Base-by-base conservation (phyloP, 2,797 vertebrate genomes). In the Mormyrops attenuatus region DNA sequence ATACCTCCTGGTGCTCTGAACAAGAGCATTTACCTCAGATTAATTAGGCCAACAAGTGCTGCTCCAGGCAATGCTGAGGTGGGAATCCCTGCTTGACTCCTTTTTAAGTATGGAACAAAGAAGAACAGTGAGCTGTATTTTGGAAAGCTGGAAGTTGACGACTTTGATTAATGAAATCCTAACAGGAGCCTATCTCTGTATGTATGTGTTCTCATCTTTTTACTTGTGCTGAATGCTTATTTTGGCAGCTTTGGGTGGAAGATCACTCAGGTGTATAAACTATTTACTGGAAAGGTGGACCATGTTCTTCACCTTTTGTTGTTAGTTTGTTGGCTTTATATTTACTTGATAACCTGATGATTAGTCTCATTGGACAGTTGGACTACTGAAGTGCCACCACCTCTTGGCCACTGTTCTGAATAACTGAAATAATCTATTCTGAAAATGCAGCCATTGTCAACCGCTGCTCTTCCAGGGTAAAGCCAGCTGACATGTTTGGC, bases 1-100 rank as follows among this genome's bases (percentile, higher is more conserved):
- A 80, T 80, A n/a, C 73, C 73, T 44, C 38, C 73, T 7, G 52
- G 22, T 84, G 69, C 30, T 60, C 44, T 53, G 73, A 82, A 84
- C 41, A 77, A 77, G 52, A 30, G 26, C 49, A 41, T 53, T 55
- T 82, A 84, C 52, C 60, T 84, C 88, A 41, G 88, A 88, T 89
- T 89, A 89, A 89, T 89, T 89, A 84, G 88, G 73, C 30, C 55
- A 77, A 84, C 73, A 77, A 82, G 73, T 38, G 88, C 26, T 84
- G 77, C 88, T 73, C 88, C n/a, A 84, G 88, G 77, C 88, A 22
- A 5, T 53, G 9, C 73, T 57, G 50, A 47, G 73, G 50, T 57
- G 73, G 50, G 53, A 77, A 89, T 53, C 73, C 55, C 55, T 84
- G 73, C 49, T 84, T 82, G 52, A 26, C 69, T 57, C 52, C 55